Conservation (phyloP, 1,140 invertebrate species). For the Dufourea novaeangliae region DNA sequence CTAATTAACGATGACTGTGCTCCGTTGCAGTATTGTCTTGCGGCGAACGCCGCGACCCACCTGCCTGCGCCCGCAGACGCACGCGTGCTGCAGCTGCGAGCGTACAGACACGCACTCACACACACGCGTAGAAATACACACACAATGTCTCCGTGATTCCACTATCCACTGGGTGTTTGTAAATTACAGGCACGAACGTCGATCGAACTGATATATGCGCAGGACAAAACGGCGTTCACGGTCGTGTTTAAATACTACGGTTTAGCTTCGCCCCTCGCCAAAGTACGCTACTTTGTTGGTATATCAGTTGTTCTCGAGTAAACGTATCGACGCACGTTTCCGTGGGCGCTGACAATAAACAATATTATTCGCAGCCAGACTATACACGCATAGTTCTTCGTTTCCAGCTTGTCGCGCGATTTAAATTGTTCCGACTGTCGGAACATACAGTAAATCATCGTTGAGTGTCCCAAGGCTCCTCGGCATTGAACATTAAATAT, state of each 20-base stretch:
- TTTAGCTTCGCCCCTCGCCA: background rate
- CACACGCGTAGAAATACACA: background rate
- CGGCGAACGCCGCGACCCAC: slow-evolving; percentile 64
- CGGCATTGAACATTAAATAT: no score
- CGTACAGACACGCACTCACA: no score
- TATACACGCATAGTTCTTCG: no score
- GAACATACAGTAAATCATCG: no score
- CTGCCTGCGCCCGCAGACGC: slow-evolving; percentile 60
- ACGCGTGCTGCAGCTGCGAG: slow-evolving; percentile 60
- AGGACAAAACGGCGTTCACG: background rate
- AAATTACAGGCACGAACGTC: background rate
- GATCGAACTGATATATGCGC: background rate
- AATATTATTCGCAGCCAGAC: no score
- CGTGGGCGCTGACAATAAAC: no score
- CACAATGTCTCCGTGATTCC: background rate
- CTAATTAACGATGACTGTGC: slow-evolving; percentile 76
- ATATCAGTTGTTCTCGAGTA: no score
- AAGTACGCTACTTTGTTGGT: no score
- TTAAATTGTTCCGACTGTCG: no score
- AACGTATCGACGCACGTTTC: no score
- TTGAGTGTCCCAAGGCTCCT: no score
- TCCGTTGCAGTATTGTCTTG: slow-evolving; percentile 70
- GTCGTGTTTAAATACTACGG: background rate
- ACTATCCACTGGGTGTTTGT: background rate
- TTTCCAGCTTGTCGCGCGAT: no score